Conservation (phyloP, 2,888 invertebrate genomes). For the Taenaris catops region DNA sequence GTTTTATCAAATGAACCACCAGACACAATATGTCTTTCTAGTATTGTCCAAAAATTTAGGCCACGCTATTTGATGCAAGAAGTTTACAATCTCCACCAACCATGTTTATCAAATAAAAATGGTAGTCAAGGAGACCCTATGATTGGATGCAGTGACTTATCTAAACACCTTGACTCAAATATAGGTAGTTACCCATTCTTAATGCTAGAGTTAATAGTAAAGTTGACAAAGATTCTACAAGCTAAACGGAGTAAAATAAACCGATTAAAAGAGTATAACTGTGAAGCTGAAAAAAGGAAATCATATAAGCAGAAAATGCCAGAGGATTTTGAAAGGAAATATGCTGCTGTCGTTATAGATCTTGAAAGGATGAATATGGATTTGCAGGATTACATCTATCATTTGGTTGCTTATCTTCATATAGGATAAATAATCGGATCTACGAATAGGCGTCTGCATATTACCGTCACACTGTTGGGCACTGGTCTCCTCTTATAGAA, state of each 20-base stretch:
- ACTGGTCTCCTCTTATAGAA: no score
- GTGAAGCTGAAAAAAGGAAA: slow-evolving; percentile 92
- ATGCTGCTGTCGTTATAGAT: slow-evolving; percentile 92
- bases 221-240: slow-evolving; percentile 90
- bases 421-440: no score
- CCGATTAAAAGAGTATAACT: slow-evolving; percentile 91
- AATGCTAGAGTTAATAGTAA: slow-evolving; percentile 91
- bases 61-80: slow-evolving; percentile 83
- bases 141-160: slow-evolving; percentile 74
- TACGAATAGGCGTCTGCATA: no score
- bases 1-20: slow-evolving; percentile 95
- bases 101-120: slow-evolving; percentile 45
- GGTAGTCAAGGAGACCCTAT: slow-evolving; percentile 84
- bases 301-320: slow-evolving; percentile 89
- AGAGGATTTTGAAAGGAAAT: slow-evolving; percentile 94
- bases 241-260: slow-evolving; percentile 91
- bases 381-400: slow-evolving; percentile 90
- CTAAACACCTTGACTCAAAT: slow-evolving; percentile 65
- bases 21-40: slow-evolving; percentile 92
- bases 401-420: no score
- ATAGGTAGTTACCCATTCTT: slow-evolving; percentile 92
- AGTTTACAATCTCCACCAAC: slow-evolving; percentile 66
- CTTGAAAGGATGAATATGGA: slow-evolving; percentile 95
- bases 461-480: no score
- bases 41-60: slow-evolving; percentile 89